These are phyloP conservation scores for Apostichopus leukothele DNA, from an alignment of 53 echinoderm and acorn worm genomes.

Conservation along the genomic window DNA sequence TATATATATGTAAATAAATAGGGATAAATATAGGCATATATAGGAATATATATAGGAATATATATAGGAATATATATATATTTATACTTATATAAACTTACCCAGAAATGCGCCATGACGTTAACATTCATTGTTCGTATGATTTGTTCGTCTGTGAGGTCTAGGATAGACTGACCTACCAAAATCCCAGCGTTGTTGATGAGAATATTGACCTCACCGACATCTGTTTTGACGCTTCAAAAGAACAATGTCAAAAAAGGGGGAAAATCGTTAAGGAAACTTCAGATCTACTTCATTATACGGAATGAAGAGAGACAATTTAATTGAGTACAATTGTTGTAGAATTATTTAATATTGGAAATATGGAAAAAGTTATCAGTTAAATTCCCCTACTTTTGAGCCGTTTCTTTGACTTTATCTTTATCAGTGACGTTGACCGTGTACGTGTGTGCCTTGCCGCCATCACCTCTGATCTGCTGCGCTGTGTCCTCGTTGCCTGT, in stretches of 20 bases:
- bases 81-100: conserved; percentile 11
- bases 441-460: conserved; percentile 65
- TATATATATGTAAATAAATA: too few relatives aligned
- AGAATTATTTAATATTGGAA: too few relatives aligned
- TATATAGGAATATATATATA: too few relatives aligned
- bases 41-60: too few relatives aligned
- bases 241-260: neutral
- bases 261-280: too few relatives aligned
- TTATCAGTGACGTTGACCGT: conserved; percentile 65
- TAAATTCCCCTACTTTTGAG: conserved; percentile 28
- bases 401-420: conserved; percentile 56
- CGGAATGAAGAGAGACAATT: too few relatives aligned
- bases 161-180: conserved; percentile 67
- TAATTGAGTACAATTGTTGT: too few relatives aligned
- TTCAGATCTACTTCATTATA: too few relatives aligned
- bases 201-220: conserved; percentile 75
- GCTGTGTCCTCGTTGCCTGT: conserved; percentile 71
- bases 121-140: conserved; percentile 72
- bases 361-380: neutral
- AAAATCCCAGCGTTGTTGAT: conserved; percentile 93
- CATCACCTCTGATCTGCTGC: conserved; percentile 51
- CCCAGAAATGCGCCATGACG: conserved; percentile 87
- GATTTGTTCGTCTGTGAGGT: conserved; percentile 73
- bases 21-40: too few relatives aligned
- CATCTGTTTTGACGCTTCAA: conserved; percentile 6